phyloP scores from a whole-genome alignment of 2,113 vertebrate genomes.

The Uria aalge region DNA sequence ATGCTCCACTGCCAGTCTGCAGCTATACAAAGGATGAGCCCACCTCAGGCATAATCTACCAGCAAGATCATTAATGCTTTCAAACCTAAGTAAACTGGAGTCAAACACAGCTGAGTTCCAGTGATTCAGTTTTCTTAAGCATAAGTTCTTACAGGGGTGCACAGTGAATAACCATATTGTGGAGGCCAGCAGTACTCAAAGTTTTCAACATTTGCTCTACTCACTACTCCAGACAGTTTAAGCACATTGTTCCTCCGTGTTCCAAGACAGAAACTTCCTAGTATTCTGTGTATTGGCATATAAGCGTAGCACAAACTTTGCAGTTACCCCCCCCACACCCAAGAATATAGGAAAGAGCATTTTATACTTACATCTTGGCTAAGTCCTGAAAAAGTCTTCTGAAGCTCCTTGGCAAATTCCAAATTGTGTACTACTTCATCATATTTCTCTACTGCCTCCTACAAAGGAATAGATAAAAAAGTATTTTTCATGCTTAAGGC shows the following conservation, averaged over 20 bases:
- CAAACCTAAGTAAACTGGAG: not conserved
- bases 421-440: conserved; percentile 92
- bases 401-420: conserved; percentile 91
- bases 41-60: not conserved
- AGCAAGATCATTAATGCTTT: not conserved
- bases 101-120: not conserved
- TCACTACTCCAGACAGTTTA: not conserved
- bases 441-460: conserved; percentile 92
- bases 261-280: not conserved
- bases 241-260: not conserved
- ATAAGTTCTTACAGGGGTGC: not conserved
- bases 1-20: not conserved
- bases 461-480: not conserved
- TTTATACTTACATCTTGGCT: conserved; percentile 87
- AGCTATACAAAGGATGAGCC: not conserved
- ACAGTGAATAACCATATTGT: not conserved
- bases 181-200: not conserved
- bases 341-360: not conserved
- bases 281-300: not conserved
- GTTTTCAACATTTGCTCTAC: not conserved
- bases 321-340: not conserved
- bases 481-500: not conserved
- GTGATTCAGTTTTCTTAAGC: not conserved
- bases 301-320: not conserved
- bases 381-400: conserved; percentile 86